Percentiles rank a stretch among this genome's conserved stretches.
These are phyloP conservation scores for Balearica regulorum DNA, from an alignment of 2,797 vertebrate genomes.

Conservation along the genomic window DNA sequence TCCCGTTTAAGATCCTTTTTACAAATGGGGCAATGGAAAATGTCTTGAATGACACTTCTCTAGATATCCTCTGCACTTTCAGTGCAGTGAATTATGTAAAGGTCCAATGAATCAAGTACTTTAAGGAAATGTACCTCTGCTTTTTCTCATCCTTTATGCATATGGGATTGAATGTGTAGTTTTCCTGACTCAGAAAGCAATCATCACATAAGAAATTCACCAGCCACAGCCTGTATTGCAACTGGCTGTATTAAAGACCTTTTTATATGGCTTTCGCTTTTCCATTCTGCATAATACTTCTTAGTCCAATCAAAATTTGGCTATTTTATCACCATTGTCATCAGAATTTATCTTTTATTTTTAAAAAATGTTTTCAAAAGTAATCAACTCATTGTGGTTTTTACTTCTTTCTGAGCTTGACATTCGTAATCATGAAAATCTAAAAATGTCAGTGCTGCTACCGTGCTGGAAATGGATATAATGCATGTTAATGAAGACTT, in stretches of 20 bases:
- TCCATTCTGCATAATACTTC: not conserved
- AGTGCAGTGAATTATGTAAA: not conserved
- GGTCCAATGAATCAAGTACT: not conserved
- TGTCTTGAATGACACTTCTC: not conserved
- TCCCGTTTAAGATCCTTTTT: not conserved
- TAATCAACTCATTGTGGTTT: not conserved
- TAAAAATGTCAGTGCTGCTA: not conserved
- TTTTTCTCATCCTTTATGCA: not conserved
- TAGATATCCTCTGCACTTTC: not conserved
- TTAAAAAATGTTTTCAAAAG: slow-evolving; percentile 3
- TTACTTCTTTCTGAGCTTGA: not conserved
- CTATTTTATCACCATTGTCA: not conserved
- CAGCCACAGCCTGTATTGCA: not conserved
- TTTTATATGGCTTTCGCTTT: not conserved
- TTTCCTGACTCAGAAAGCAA: not conserved
- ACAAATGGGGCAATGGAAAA: not conserved
- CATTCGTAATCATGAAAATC: slow-evolving; percentile 8
- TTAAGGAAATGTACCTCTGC: not conserved
- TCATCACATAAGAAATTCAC: not conserved
- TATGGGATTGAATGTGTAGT: not conserved
- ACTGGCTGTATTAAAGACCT: not conserved
- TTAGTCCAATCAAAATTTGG: not conserved
- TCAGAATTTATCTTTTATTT: slow-evolving; percentile 25
- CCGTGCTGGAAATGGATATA: not conserved
- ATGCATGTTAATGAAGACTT: slow-evolving; percentile 27